phyloP scores from a whole-genome alignment of 2,797 vertebrate genomes.

The Ptychadena robeensis region DNA sequence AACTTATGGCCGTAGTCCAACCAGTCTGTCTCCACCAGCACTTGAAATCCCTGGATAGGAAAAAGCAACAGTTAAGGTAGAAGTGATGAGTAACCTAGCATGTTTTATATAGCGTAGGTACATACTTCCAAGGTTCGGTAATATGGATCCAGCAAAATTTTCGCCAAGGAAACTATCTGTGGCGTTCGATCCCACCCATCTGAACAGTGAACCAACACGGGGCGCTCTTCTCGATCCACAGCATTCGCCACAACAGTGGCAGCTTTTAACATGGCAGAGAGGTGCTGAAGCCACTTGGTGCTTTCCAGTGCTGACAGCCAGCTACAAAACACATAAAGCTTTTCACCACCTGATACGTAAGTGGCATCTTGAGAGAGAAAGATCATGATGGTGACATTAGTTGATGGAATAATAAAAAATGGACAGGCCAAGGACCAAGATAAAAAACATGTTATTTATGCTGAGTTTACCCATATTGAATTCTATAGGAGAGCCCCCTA shows the following conservation, averaged over 20 bases:
- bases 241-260: slow-evolving; percentile 91
- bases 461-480: neutral
- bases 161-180: slow-evolving; percentile 93
- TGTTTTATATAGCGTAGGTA: neutral
- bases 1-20: slow-evolving; percentile 98
- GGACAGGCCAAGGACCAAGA: slow-evolving; percentile 42
- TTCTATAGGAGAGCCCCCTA: too few species aligned
- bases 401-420: slow-evolving; percentile 40
- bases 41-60: slow-evolving; percentile 89
- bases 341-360: slow-evolving; percentile 49
- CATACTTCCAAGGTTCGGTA: slow-evolving; percentile 94
- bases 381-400: slow-evolving; percentile 45
- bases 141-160: slow-evolving; percentile 94
- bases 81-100: neutral
- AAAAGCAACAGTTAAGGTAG: neutral
- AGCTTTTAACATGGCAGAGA: slow-evolving; percentile 96
- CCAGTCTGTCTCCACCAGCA: slow-evolving; percentile 96
- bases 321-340: slow-evolving; percentile 71
- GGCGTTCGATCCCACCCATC: slow-evolving; percentile 98
- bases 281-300: slow-evolving; percentile 97
- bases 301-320: slow-evolving; percentile 97
- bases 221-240: slow-evolving; percentile 91
- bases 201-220: slow-evolving; percentile 94
- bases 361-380: slow-evolving; percentile 58
- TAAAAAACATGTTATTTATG: neutral